Base-by-base conservation (phyloP, 2,888 invertebrate species). In the Escarpia spicata region DNA sequence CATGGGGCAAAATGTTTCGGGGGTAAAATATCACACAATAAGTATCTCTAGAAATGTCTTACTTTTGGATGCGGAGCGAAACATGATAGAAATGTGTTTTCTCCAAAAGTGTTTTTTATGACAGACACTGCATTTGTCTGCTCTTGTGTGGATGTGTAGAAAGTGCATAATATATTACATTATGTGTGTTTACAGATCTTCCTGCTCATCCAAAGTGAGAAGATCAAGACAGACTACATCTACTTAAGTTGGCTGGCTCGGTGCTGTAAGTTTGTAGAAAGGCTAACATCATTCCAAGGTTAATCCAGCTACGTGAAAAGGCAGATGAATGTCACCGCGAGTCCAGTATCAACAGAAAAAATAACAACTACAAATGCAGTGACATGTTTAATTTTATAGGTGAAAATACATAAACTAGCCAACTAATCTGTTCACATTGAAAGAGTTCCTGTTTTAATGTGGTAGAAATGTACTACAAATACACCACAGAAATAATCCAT, bases 191-290 rank as follows among this genome's bases (percentile, higher is more conserved):
- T 89, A n/a, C 94, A 96, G 96, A 97, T 98, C 91, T 98, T 99
- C 91, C 97, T 98, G 92, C 97, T 98, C 94, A 98, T 99, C 92
- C 98, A 98, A 95, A 98, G 98, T 96, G 98, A 98, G 94, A 98
- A 97, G 96, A 97, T 99, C 90, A 97, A 98, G 94, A 98, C 97
- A 95, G 98, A 98, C 95, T 98, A 98, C 96, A 97, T 98, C 60
- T 99, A 98, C 97, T 97, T 98, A 94, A 98, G 98, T 94, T 98
- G 98, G 96, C 97, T 98, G 93, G 98, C 98, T 19, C 97, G 99
- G 95, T 99, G 99, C 96, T 97, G 98, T 98, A 96, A 97, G 97
- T 97, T 37, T 52, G 52, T 52, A 12, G 52, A 12, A 9, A 12
- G 52, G 15, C 8, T 52, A 52, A 52, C 52, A 52, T 2, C 52